Conservation (phyloP, 1,140 invertebrate genomes). For the Oryzaephilus surinamensis region DNA sequence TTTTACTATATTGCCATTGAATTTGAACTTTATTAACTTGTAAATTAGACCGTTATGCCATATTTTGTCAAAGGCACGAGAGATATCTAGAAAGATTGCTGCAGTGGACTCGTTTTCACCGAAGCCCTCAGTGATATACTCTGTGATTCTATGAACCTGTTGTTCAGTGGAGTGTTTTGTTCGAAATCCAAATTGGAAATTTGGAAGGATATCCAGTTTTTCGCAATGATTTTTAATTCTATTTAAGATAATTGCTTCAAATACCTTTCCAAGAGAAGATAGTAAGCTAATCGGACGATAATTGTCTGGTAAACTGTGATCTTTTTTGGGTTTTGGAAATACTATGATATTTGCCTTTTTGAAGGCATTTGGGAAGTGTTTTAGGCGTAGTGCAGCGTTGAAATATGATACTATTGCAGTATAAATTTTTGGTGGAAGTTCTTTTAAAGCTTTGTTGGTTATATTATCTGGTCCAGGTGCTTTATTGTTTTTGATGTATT, state of each 20-base stretch:
- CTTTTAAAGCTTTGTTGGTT: neutral
- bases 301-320: neutral
- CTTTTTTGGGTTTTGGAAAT: conserved; percentile 1
- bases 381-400: neutral
- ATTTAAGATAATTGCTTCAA: neutral
- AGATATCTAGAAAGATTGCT: conserved; percentile 20
- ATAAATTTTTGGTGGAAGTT: neutral
- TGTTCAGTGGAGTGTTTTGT: neutral
- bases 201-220: neutral
- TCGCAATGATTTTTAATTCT: neutral
- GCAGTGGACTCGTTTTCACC: conserved; percentile 3
- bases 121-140: neutral
- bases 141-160: neutral
- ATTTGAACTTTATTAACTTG: conserved; percentile 13
- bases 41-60: conserved; percentile 21
- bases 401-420: neutral
- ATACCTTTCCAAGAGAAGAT: neutral
- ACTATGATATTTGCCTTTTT: neutral
- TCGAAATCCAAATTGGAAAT: neutral
- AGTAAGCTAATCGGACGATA: conserved; percentile 1
- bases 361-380: neutral
- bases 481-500: too few relatives aligned
- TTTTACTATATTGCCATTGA: conserved; percentile 5
- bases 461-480: neutral
- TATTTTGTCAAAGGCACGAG: conserved; percentile 25